Base-by-base conservation (phyloP, 2,113 vertebrate genomes). In the Brachirus orientalis region DNA sequence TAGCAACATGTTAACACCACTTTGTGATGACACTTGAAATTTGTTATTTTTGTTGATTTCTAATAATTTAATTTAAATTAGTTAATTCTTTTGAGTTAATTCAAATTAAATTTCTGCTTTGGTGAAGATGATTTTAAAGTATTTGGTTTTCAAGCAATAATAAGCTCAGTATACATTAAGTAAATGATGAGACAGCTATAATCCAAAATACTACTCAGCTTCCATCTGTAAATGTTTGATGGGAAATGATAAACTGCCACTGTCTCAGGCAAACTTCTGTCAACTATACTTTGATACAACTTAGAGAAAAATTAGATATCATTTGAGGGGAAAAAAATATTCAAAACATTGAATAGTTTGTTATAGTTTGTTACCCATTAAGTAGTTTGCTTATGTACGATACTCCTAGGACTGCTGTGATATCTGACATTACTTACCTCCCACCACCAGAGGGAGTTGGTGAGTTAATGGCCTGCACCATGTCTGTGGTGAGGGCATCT, bases 401-500 rank as follows among this genome's bases (percentile, higher is more conserved):
- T 28, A 28, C 28, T 28, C 28, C 28, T 28, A 6, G 28, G 28
- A 28, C 28, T 28, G 28, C 28, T 28, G 28, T 28, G 28, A 6
- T 28, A 28, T 6, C 3, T 14, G 18, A n/a, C 18, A 14, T 8
- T 67, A 91, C 96, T 96, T 94, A 98, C 98, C 97, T 99, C 90
- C 96, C 97, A 72, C 95, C 96, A 94, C 95, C 93, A 87, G 96
- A 94, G 83, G 97, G 96, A 63, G 94, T 92, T 84, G 96, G 96
- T 69, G 97, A 97, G 92, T 98, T 99, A 92, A 98, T 96, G 80
- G 97, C 96, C 75, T 99, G 95, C 80, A 99, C 97, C 98, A 99
- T 99, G 92, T 99, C 98, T 8, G 96, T 99, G 82, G 97, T 98
- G 77, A 99, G 94, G 20, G 98, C 97, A 66, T 99, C 98, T 86